Evolutionary conservation across 1,140 invertebrate species (phyloP).

Genomic region (Neodiprion virginianus): DNA sequence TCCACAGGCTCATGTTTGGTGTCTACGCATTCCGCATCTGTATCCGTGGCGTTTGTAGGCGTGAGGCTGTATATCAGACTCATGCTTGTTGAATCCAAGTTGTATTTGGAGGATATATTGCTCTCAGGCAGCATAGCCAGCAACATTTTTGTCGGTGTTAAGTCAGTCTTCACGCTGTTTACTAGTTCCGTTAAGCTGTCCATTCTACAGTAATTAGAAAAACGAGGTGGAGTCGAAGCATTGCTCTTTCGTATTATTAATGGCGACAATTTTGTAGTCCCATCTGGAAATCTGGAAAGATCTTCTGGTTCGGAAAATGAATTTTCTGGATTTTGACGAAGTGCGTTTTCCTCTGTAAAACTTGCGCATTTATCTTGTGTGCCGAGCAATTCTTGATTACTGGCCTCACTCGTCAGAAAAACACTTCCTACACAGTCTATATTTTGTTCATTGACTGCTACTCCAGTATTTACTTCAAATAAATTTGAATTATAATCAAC

Average conservation of each 20-base stretch:
- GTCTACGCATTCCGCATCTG: constrained; percentile 10
- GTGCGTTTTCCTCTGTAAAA: no score
- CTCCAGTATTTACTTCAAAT: no score
- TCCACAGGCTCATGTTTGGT: constrained; percentile 14
- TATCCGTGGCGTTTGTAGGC: constrained; percentile 33
- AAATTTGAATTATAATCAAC: no score
- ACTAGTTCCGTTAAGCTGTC: constrained; percentile 48
- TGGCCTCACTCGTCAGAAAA: no score
- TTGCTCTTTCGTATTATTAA: no score
- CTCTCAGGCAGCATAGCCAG: constrained; percentile 34
- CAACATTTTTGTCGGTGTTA: constrained; percentile 39
- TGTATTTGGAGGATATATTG: constrained; percentile 46
- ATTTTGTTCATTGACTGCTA: no score
- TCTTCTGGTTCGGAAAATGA: not conserved
- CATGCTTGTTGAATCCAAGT: constrained; percentile 46
- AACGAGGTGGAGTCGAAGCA: no score
- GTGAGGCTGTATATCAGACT: constrained; percentile 52
- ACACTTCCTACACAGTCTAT: no score
- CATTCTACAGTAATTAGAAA: constrained; percentile 22
- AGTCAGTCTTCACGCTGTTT: constrained; percentile 42
- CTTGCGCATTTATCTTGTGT: no score
- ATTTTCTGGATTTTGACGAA: no score
- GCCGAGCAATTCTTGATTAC: no score
- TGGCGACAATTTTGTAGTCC: no score
- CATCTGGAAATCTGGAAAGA: not conserved